Evolutionary conservation across 2,888 invertebrate genomes (phyloP).

Genomic region (Melieria picta): DNA sequence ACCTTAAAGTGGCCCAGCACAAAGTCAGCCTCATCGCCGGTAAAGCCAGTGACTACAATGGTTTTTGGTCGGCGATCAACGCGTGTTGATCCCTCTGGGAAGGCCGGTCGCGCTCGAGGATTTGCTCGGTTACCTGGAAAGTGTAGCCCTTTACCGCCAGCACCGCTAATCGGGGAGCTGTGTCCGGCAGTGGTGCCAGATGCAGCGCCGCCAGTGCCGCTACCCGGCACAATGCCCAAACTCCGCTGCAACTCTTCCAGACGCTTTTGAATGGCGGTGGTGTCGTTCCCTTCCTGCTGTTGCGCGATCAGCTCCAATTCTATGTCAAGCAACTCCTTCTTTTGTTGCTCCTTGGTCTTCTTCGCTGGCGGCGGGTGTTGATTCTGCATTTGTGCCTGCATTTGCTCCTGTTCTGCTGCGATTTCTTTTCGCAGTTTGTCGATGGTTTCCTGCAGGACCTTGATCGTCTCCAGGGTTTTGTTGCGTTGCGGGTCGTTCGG

Average conservation of each 20-base stretch:
- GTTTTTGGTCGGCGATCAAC: constrained; percentile 90
- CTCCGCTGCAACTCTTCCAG: constrained; percentile 75
- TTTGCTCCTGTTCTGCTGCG: constrained; percentile 63
- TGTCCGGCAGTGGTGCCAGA: constrained; percentile 21
- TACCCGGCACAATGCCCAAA: constrained; percentile 52
- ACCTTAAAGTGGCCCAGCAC: constrained; percentile 87
- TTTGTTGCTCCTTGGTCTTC: constrained; percentile 82
- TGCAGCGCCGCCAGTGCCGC: constrained; percentile 38
- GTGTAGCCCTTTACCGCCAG: constrained; percentile 44
- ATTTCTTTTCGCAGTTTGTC: constrained; percentile 69
- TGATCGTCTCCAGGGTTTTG: constrained; percentile 81
- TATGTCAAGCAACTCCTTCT: constrained; percentile 89
- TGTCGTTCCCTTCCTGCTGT: constrained; percentile 87
- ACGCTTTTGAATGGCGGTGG: constrained; percentile 81
- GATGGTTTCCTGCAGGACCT: constrained; percentile 83
- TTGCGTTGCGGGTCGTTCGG: constrained; percentile 79
- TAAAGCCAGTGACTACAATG: constrained; percentile 87
- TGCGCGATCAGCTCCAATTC: constrained; percentile 91
- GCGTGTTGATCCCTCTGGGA: constrained; percentile 66
- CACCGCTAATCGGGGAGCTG: constrained; percentile 13
- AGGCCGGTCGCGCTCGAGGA: constrained; percentile 56
- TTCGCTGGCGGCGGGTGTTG: constrained; percentile 56
- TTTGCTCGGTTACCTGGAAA: constrained; percentile 45
- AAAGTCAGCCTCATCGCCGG: constrained; percentile 82
- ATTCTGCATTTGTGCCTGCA: constrained; percentile 64